Evolutionary conservation across 1,140 invertebrate species (phyloP).

Genomic region (Musca vetustissima): DNA sequence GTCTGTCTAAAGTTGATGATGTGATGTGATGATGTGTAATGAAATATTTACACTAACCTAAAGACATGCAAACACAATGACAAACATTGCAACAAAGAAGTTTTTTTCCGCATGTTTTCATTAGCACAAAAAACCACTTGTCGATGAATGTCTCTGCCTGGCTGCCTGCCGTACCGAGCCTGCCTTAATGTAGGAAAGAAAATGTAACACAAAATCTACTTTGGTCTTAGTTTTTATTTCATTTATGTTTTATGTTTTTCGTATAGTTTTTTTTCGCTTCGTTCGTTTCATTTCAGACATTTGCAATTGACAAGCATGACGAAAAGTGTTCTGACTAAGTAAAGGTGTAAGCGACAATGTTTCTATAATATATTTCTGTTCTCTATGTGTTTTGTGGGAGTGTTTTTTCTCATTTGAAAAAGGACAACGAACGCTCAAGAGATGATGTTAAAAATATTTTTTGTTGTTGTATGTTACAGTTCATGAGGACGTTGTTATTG

Average conservation of each 20-base stretch:
- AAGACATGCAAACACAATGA: conserved; percentile 19
- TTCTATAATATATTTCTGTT: not conserved
- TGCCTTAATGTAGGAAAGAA: not conserved
- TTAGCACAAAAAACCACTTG: not conserved
- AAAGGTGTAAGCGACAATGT: not conserved
- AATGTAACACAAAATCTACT: too few relatives aligned
- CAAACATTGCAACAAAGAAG: not conserved
- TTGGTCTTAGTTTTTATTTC: too few relatives aligned
- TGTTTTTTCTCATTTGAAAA: not conserved
- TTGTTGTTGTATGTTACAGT: not conserved
- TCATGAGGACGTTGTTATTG: not conserved
- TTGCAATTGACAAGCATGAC: too few relatives aligned
- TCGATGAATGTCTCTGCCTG: not conserved
- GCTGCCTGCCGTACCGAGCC: too few relatives aligned
- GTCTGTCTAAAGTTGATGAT: too few relatives aligned
- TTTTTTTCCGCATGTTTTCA: not conserved
- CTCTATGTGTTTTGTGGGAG: too few relatives aligned
- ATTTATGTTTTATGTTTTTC: too few relatives aligned
- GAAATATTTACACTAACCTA: conserved; percentile 20
- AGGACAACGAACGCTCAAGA: conserved; percentile 18
- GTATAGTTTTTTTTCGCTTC: not conserved
- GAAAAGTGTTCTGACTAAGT: conserved; percentile 1
- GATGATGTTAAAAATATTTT: not conserved
- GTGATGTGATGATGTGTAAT: too few relatives aligned
- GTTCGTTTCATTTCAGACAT: not conserved